Conservation (phyloP, 2,888 invertebrate species). For the Latheticus oryzae region DNA sequence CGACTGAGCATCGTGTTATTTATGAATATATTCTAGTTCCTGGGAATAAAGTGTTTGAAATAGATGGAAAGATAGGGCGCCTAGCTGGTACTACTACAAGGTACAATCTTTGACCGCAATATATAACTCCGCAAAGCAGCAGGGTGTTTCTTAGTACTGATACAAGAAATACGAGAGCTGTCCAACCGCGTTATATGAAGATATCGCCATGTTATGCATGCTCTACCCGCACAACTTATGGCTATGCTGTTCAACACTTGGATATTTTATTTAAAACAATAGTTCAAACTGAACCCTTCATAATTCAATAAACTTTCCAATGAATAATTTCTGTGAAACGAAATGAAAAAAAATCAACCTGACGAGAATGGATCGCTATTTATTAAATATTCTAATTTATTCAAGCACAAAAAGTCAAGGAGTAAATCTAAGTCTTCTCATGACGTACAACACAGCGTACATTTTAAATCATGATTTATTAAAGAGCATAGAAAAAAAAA, state of each 20-base stretch:
- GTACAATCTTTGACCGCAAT: constrained; percentile 61
- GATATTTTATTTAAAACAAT: constrained; percentile 48
- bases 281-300: constrained; percentile 15
- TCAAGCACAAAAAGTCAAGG: constrained; percentile 55
- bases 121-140: constrained; percentile 64
- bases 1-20: constrained; percentile 26
- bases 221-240: constrained; percentile 60
- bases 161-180: constrained; percentile 66
- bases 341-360: not conserved
- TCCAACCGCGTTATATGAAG: constrained; percentile 64
- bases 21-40: constrained; percentile 26
- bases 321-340: constrained; percentile 20
- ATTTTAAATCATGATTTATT: constrained; percentile 63
- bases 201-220: constrained; percentile 64
- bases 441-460: constrained; percentile 57
- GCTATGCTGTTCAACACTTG: constrained; percentile 50
- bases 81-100: constrained; percentile 61
- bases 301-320: constrained; percentile 25
- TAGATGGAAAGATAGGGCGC: constrained; percentile 59
- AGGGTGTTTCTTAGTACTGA: constrained; percentile 66
- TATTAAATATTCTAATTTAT: constrained; percentile 61
- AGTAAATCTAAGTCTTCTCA: constrained; percentile 60
- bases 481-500: constrained; percentile 30
- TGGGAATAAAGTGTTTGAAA: constrained; percentile 34
- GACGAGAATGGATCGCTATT: constrained; percentile 49